Percentiles rank a stretch among this genome's conserved stretches.
Conservation (phyloP, 2,888 invertebrate species). For the Gandaritis pyraliata region DNA sequence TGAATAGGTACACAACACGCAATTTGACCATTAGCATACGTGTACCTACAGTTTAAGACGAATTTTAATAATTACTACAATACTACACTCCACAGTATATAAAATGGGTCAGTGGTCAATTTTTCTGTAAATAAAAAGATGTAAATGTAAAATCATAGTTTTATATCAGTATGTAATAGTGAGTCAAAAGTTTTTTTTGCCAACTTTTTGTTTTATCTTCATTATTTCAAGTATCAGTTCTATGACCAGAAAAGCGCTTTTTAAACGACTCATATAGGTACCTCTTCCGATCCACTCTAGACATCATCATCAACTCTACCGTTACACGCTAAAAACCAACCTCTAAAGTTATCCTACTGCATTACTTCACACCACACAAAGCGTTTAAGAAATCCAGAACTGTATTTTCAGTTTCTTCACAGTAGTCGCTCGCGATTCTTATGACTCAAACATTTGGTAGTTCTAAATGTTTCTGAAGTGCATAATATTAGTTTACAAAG, state of each 20-base stretch:
- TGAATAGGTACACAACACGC: conserved; percentile 1
- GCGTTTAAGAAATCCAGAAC: conserved; percentile 32
- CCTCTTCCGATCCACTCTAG: no score
- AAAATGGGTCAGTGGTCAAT: no score
- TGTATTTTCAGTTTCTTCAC: conserved; percentile 41
- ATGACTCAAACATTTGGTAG: conserved; percentile 25
- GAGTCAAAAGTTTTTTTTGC: no score
- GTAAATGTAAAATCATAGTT: no score
- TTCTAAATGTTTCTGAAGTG: conserved; percentile 68
- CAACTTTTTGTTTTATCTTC: no score
- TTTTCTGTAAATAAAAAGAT: no score
- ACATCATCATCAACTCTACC: no score
- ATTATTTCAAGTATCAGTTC: no score
- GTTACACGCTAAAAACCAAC: background rate
- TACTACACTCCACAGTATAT: no score
- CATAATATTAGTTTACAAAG: conserved; percentile 61
- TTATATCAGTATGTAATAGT: no score
- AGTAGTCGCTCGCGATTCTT: conserved; percentile 22
- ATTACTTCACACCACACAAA: conserved; percentile 22
- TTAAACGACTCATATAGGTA: no score
- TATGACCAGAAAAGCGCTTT: no score
- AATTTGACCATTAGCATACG: background rate
- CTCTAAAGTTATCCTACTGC: conserved; percentile 20
- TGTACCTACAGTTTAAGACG: background rate
- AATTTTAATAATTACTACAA: background rate